Base-by-base conservation (phyloP, 2,888 invertebrate species). In the Morpho deidamia region DNA sequence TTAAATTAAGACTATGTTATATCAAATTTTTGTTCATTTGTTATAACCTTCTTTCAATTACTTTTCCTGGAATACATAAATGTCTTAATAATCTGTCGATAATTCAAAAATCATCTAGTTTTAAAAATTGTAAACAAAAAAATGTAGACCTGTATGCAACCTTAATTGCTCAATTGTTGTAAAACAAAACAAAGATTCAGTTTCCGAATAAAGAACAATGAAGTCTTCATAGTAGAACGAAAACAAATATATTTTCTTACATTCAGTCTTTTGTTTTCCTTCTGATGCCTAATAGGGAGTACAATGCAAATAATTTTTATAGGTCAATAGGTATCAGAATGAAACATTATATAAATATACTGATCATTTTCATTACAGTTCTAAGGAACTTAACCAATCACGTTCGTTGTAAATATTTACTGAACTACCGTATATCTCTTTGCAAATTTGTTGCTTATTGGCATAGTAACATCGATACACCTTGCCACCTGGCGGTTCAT, bases 361-460 rank as follows among this genome's bases (percentile, higher is more conserved):
- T 39, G 3, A 33, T 48, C 33, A 8, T 23, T 10, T 44, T 14
- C 10, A 23, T 2, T 33, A 48, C 32, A 32, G 11, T 37, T 46
- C 45, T 55, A 50, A 66, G n/a, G 59, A 40, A 42, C 52, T 60
- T 47, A 65, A 38, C 69, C 69, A 74, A 52, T 66, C 67, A 23
- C 74, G 68, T 38, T 66, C 61, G 40, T 73, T 71, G 50, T 74
- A 75, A 33, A 69, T 44, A n/a, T 55, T 51, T 58, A 35, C 67
- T 32, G 23, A 42, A 14, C 53, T 55, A 2, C 57, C 58, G n/a
- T 70, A 69, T 44, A 73, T 38, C 51, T 65, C 64, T 64, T 83
- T 84, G 57, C 87, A 88, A 53, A 87, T 60, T 63, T 89, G 86
- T 64, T 89, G 88, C 46, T 68, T 73, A 0, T 84, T 74, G 7